These are phyloP conservation scores for Hirundichthys speculiger DNA, from an alignment of 2,113 vertebrate species.

Conservation along the genomic window DNA sequence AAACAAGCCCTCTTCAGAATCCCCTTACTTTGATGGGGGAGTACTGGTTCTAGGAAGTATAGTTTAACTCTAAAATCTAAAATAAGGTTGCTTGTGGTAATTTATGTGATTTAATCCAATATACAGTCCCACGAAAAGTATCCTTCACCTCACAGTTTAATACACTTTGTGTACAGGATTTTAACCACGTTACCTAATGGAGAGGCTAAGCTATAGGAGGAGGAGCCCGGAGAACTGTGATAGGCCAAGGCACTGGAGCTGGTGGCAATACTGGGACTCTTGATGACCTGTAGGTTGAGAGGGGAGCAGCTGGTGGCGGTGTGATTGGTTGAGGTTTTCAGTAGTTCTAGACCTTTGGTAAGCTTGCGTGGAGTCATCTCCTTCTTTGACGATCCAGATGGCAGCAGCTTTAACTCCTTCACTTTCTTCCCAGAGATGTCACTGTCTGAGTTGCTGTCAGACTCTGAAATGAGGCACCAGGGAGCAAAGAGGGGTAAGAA, in stretches of 20 bases:
- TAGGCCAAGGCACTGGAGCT: conserved; percentile 90
- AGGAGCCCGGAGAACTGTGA: conserved; percentile 87
- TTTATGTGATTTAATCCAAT: background rate
- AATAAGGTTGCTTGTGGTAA: background rate
- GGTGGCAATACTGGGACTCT: conserved; percentile 87
- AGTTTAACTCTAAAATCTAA: background rate
- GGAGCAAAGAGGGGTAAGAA: background rate
- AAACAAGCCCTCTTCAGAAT: conserved; percentile 34
- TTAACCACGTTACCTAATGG: conserved; percentile 84
- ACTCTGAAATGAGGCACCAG: conserved; percentile 80
- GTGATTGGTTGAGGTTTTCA: conserved; percentile 82
- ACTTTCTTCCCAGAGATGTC: conserved; percentile 88
- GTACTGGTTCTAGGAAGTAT: background rate
- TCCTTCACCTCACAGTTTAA: background rate
- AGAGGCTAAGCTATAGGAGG: conserved; percentile 86
- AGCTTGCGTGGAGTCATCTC: conserved; percentile 87
- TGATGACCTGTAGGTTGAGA: conserved; percentile 92
- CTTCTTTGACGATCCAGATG: conserved; percentile 86
- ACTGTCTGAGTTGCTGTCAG: conserved; percentile 96
- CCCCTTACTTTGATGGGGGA: conserved; percentile 18
- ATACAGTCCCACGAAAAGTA: background rate
- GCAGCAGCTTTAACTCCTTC: conserved; percentile 90
- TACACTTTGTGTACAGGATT: background rate
- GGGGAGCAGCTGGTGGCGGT: conserved; percentile 87
- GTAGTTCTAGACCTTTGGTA: conserved; percentile 85